Evolutionary conservation across 2,797 vertebrate genomes (phyloP), one percentile per base, ranked within the genome.

Genomic region (Pelochelys cantorii): DNA sequence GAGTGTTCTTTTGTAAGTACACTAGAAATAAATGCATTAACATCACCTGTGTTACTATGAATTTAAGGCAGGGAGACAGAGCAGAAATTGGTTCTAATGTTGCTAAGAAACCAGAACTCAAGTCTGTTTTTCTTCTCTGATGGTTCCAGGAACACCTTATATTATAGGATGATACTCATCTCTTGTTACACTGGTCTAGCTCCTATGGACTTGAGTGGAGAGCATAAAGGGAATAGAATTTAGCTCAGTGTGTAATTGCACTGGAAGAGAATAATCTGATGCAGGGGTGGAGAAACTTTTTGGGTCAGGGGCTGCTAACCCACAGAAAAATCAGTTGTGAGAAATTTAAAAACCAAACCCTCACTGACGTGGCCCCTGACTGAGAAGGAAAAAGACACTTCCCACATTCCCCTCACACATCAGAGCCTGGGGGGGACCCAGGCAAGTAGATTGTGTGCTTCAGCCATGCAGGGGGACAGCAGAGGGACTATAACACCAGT

Each of bases 201-300:
- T 0, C 62, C 62, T 11, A 8, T 65, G 60, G 15, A 65, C 62
- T 34, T 65, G 15, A 65, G 7, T 18, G 4, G 27, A 91, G 29
- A n/a, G 15, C 31, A 29, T 60, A 60, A 71, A 17, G 65, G 65
- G 2, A 55, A 55, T 5, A 48, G 20, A 48, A 18, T 53, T 5
- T 3, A 12, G 10, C 6, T 53, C 29, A 20, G 31, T 5, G 0
- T 0, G 11, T 13, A 80, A 3, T 6, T 1, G 13, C 56, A 68
- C 29, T 65, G 13, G 27, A 48, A 48, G 68, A 71, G 68, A 71
- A 71, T 71, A 34, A 57, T 23, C 42, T 1, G 3, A 3, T 4
- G 42, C 42, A 48, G 2, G 5, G 8, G 11, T 55, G 17, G 5
- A 13, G 53, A 22, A 10, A 25, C 3, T 68, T 17, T 31, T 71